A percentile compares a stretch with the other conserved stretches of the same genome.
These are phyloP conservation scores for Prochilodus magdalenae DNA, from an alignment of 2,113 vertebrate genomes.

Conservation along the genomic window DNA sequence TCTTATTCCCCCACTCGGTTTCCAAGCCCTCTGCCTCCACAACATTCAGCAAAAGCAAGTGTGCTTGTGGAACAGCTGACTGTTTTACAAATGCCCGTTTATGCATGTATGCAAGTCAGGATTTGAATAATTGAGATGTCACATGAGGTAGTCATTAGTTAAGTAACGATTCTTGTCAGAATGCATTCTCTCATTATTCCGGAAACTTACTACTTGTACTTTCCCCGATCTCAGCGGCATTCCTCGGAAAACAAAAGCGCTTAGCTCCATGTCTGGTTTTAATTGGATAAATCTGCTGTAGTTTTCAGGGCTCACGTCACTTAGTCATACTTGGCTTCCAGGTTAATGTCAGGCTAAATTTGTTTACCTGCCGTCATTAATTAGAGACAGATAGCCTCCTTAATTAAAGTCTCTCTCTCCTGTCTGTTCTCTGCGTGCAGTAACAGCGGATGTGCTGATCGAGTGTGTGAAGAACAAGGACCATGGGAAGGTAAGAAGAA, in stretches of 20 bases:
- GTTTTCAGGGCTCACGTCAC: not conserved
- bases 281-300: not conserved
- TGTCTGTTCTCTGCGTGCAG: slow-evolving; percentile 37
- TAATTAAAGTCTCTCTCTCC: not conserved
- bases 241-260: not conserved
- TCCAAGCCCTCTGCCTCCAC: slow-evolving; percentile 26
- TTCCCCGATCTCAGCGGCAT: not conserved
- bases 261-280: not conserved
- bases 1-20: slow-evolving; percentile 34
- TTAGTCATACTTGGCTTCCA: not conserved
- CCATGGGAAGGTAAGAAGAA: slow-evolving; percentile 81
- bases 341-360: not conserved
- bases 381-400: not conserved
- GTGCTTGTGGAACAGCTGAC: slow-evolving; percentile 39
- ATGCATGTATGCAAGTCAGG: not conserved
- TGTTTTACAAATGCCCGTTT: slow-evolving; percentile 28
- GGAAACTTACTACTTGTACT: not conserved
- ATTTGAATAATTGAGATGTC: slow-evolving; percentile 35
- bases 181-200: not conserved
- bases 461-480: slow-evolving; percentile 89
- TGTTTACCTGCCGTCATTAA: not conserved
- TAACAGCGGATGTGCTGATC: slow-evolving; percentile 78
- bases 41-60: slow-evolving; percentile 44
- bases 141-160: slow-evolving; percentile 17
- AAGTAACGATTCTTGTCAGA: not conserved